Base-by-base conservation (phyloP, 2,797 vertebrate species). In the Sebastes matsubarae region DNA sequence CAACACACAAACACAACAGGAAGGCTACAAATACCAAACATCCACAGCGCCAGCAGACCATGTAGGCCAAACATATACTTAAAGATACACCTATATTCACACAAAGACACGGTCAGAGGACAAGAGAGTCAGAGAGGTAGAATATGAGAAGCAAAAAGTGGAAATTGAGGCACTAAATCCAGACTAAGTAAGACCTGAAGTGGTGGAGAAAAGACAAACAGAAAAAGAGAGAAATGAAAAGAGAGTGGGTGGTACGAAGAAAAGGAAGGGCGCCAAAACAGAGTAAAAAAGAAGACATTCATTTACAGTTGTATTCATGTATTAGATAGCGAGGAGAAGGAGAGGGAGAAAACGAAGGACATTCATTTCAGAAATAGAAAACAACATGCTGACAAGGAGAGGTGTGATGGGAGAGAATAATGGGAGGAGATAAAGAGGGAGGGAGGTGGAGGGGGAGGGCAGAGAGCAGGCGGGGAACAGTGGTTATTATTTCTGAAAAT, bases 301-400 rank as follows among this genome's bases (percentile, higher is more conserved):
- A 67, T 57, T 70, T 42, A 29, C 18, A 7, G 32, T 3, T 46
- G 58, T 11, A 36, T 82, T 76, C 55, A 68, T 72, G 71, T 18
- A 1, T 66, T 29, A 52, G 71, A 79, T 60, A 36, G 4, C 0
- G 38, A 59, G 9, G 50, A 64, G 57, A 34, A 14, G 32, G 68
- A 59, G 46, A 29, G 13, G 46, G 73, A n/a, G 42, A 22, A 71
- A 71, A 75, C 27, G 32, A 55, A 72, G 52, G 71, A 55, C 42
- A 42, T 86, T 75, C 52, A 60, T 79, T 81, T 82, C 61, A 77
- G 67, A 78, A 80, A 87, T 8, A 34, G 75, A 77, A 70, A 85
- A 78, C 70, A 66, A 58, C 61, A 59, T n/a, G 63, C 38, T 36
- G 42, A 83, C 61, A 67, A 27, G 68, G 30, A 72, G 59, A 60